Percentiles rank a stretch among this genome's conserved stretches.
phyloP scores from a whole-genome alignment of 2,888 invertebrate genomes.

The Pyrrhia umbra region DNA sequence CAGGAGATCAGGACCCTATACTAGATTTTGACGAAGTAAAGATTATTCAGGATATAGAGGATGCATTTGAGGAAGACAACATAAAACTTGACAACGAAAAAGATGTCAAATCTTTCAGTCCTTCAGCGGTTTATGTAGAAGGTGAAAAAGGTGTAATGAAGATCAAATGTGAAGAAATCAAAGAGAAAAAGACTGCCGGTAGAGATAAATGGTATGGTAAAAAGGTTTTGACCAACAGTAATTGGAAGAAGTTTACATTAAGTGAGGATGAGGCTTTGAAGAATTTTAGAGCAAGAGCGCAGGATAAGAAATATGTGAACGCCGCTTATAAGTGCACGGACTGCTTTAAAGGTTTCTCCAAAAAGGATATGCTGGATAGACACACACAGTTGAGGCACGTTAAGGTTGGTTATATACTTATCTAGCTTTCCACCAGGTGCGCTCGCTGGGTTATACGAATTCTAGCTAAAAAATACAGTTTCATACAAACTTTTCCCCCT shows the following conservation, averaged over 20 bases:
- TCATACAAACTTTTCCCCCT: too few relatives aligned
- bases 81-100: conserved; percentile 45
- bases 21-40: conserved; percentile 32
- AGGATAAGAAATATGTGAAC: conserved; percentile 73
- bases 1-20: conserved; percentile 21
- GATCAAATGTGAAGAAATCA: conserved; percentile 55
- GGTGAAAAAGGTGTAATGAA: conserved; percentile 57
- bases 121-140: conserved; percentile 62
- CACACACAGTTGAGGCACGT: conserved; percentile 77
- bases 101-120: conserved; percentile 48
- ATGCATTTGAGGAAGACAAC: conserved; percentile 22
- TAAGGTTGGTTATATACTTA: conserved; percentile 67
- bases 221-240: conserved; percentile 52
- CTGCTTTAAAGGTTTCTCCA: conserved; percentile 83
- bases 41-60: conserved; percentile 17
- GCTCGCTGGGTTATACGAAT: too few relatives aligned
- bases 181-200: conserved; percentile 45
- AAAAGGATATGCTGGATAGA: conserved; percentile 78
- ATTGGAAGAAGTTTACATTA: conserved; percentile 78
- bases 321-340: conserved; percentile 78
- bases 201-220: conserved; percentile 22
- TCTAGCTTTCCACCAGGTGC: too few relatives aligned
- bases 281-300: conserved; percentile 72
- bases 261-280: conserved; percentile 80
- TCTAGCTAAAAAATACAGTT: too few relatives aligned